Evolutionary conservation across 2,888 invertebrate species (phyloP), one percentile per base, ranked within the genome.

Genomic region (Aquatica leii): DNA sequence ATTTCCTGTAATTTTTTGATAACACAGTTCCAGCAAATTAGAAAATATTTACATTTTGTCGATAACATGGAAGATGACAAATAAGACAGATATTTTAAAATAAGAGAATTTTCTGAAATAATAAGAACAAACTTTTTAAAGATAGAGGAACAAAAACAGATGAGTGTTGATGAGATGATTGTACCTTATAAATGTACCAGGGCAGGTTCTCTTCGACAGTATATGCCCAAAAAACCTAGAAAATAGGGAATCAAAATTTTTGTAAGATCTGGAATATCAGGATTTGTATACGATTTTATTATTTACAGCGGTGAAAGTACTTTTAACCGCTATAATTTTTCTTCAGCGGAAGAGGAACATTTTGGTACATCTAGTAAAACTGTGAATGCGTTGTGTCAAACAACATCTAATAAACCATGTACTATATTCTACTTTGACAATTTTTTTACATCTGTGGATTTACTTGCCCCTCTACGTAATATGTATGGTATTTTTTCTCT

Each of bases 371-470:
- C 34, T 31, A 15, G 14, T 41, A 55, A 34, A 51, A 20, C 56
- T 37, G 64, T 67, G 34, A 43, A 59, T 34, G 51, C 57, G 12
- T 51, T 63, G 11, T 51, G 56, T 12, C 64, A 67, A 57, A 55
- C 55, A n/a, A 55, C 67, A 20, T 21, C 46, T n/a, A 34, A 66
- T 20, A 56, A 60, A 18, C 37, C 68, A 41, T 9, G 48, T 11
- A 34, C 43, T 12, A 48, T 65, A 51, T 61, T 73, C 8, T 73
- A 68, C 58, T 72, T 69, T 57, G 73, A 74, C 52, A 73, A 70
- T 53, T 74, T 54, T 59, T 68, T 69, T 53, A 61, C 67, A 2
- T 53, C n/a, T n/a, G n/a, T n/a, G n/a, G n/a, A n/a, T n/a, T n/a
- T n/a, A n/a, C n/a, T n/a, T n/a, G n/a, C n/a, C 55, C 31, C 31